Evolutionary conservation across 2,888 invertebrate genomes (phyloP), one percentile per base, ranked within the genome.

Genomic region (Tridacna crocea): DNA sequence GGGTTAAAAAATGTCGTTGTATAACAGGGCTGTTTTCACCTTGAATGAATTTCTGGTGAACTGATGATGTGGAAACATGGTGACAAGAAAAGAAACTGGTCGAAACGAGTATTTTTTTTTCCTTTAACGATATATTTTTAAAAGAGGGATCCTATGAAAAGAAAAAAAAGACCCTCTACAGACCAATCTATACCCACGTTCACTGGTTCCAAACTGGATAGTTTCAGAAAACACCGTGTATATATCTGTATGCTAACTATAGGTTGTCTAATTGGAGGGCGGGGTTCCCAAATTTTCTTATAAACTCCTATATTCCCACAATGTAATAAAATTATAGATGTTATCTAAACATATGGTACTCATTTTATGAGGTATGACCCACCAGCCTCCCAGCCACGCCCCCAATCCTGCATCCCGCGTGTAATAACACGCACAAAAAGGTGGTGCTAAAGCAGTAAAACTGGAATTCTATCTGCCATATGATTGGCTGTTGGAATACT

Each of bases 401-500:
- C n/a, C 55, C 24, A 47, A 26, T 26, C 46, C 36, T 47, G 76
- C 76, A 76, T 68, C n/a, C 63, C 47, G 51, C 26, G 24, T 51
- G 6, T 15, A 13, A 51, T 51, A 70, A 13, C 47, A 47, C 22
- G 47, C 55, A 51, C 51, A 70, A 51, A 70, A 47, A 47, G 70
- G 70, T 51, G 70, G 70, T 48, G 13, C n/a, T 47, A n/a, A 15
- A 19, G 15, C 51, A 27, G 51, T 15, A 60, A n/a, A 61, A 36
- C 46, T 47, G 60, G 17, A 60, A 74, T 11, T 47, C 61, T n/a
- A 74, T 60, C 61, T 24, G 19, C 46, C 17, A 15, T 47, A 26
- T 78, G 72, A 83, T 83, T 83, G 80, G 83, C 66, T 73, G 76
- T 13, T 27, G n/a, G 19, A 22, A 61, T 55, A 80, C 75, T 70